Conservation (phyloP, 1,140 invertebrate species). For the Elymnias hypermnestra region DNA sequence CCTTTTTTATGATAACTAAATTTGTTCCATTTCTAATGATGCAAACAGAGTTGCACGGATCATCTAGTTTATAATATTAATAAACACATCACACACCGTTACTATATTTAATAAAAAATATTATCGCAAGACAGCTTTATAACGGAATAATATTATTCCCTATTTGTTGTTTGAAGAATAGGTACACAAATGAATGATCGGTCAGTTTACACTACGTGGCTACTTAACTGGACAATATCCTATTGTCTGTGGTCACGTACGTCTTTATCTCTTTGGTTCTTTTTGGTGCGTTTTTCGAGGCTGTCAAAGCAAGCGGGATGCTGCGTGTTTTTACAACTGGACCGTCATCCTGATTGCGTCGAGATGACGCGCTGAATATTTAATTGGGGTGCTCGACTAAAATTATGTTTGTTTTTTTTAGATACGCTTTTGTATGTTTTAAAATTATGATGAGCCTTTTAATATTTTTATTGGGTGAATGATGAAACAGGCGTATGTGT, state of each 20-base stretch:
- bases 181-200: constrained; percentile 1
- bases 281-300: constrained; percentile 22
- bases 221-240: constrained; percentile 12
- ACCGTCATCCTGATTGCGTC: constrained; percentile 37
- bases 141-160: neutral
- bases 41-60: no score
- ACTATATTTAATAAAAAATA: no score
- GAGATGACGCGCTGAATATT: constrained; percentile 36
- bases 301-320: constrained; percentile 46
- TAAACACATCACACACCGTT: no score
- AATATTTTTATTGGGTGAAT: constrained; percentile 2
- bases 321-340: constrained; percentile 69
- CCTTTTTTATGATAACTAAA: no score
- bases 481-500: no score
- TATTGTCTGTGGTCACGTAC: constrained; percentile 45
- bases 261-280: constrained; percentile 18
- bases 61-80: no score
- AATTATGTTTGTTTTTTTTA: constrained; percentile 14
- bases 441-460: neutral
- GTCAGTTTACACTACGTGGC: constrained; percentile 1
- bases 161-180: neutral
- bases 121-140: no score
- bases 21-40: no score
- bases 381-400: constrained; percentile 28
- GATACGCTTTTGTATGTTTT: neutral